phyloP scores from a whole-genome alignment of 2,797 vertebrate species.

The Mycteria americana region DNA sequence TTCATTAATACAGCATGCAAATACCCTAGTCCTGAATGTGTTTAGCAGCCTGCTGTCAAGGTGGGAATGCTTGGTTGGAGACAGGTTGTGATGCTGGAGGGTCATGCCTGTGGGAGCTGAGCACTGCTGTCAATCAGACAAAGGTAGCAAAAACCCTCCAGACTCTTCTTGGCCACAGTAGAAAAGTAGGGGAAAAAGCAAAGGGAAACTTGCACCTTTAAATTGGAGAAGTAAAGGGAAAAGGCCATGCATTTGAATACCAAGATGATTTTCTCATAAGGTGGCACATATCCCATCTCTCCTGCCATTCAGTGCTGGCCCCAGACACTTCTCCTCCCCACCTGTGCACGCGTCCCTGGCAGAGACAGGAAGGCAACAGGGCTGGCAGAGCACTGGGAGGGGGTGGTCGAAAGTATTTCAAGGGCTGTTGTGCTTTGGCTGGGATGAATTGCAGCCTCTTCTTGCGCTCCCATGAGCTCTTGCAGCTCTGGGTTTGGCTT shows the following conservation, averaged over 20 bases:
- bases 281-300: background rate
- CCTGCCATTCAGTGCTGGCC: background rate
- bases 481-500: background rate
- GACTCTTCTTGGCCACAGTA: background rate
- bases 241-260: background rate
- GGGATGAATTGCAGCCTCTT: background rate
- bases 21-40: background rate
- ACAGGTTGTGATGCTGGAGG: background rate
- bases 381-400: background rate
- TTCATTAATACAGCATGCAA: background rate
- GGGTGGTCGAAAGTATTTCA: background rate
- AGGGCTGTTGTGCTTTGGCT: background rate
- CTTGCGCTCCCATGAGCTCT: background rate
- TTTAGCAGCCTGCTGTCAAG: background rate
- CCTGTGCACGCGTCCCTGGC: accelerated
- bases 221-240: background rate
- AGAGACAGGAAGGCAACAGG: background rate
- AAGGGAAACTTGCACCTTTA: background rate
- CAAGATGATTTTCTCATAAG: background rate
- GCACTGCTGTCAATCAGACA: background rate
- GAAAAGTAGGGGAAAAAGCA: background rate
- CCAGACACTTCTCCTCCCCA: background rate
- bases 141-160: background rate
- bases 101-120: background rate
- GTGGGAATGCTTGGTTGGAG: background rate